These are phyloP conservation scores for Pristionchus arcanus DNA, from an alignment of 2,888 invertebrate genomes.

Conservation along the genomic window DNA sequence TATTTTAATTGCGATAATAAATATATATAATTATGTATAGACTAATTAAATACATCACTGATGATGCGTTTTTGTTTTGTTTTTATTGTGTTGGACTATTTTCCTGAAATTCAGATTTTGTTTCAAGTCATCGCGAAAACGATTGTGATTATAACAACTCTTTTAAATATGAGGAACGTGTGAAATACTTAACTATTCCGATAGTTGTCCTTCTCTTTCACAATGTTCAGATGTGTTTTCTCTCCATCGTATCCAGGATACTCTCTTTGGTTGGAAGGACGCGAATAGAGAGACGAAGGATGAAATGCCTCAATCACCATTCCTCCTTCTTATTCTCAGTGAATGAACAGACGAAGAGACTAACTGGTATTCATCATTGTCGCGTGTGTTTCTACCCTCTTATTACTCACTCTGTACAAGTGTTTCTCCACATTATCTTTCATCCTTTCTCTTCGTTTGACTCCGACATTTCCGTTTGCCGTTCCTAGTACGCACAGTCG, in stretches of 20 bases:
- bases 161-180: no score
- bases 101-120: no score
- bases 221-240: constrained; percentile 10
- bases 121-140: no score
- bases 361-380: not conserved
- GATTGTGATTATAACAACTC: no score
- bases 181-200: not conserved
- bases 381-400: not conserved
- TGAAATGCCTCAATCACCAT: constrained; percentile 10
- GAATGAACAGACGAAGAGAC: not conserved
- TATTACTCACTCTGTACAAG: not conserved
- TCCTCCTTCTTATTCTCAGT: not conserved
- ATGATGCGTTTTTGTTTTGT: no score
- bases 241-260: constrained; percentile 34
- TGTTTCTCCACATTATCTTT: constrained; percentile 1
- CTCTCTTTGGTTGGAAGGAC: not conserved
- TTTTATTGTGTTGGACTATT: no score
- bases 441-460: not conserved
- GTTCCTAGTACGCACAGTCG: not conserved
- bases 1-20: no score
- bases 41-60: no score
- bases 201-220: not conserved
- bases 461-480: not conserved
- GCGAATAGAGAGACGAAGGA: not conserved
- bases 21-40: no score